phyloP scores from a whole-genome alignment of 2,888 invertebrate genomes.

The Plagodis dolabraria region DNA sequence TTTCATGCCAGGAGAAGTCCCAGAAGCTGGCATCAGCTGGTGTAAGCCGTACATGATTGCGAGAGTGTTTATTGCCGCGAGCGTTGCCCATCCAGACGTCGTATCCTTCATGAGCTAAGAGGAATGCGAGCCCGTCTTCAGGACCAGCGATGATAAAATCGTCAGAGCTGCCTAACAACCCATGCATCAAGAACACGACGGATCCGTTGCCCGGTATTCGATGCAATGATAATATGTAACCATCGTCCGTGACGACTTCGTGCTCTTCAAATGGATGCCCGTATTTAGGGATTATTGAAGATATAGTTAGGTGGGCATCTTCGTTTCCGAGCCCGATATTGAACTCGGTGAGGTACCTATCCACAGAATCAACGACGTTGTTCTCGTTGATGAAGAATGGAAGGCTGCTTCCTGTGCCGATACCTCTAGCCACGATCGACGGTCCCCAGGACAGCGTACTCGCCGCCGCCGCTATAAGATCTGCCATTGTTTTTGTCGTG shows the following conservation, averaged over 20 bases:
- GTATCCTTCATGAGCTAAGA: conserved; percentile 86
- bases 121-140: conserved; percentile 62
- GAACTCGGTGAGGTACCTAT: conserved; percentile 46
- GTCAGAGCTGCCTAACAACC: conserved; percentile 64
- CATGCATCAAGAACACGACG: conserved; percentile 68
- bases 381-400: conserved; percentile 43
- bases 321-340: conserved; percentile 51
- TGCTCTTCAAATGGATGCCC: conserved; percentile 57
- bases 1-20: conserved; percentile 92
- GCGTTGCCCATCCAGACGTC: conserved; percentile 93
- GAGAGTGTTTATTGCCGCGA: conserved; percentile 89
- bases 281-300: conserved; percentile 56
- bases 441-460: conserved; percentile 42
- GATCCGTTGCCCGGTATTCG: conserved; percentile 61
- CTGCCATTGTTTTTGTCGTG: conserved; percentile 38
- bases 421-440: conserved; percentile 40
- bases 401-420: conserved; percentile 36
- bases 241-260: conserved; percentile 58
- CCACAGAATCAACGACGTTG: conserved; percentile 45
- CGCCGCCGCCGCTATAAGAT: conserved; percentile 42
- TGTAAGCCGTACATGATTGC: conserved; percentile 73
- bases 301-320: conserved; percentile 52
- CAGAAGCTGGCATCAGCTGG: conserved; percentile 81
- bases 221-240: conserved; percentile 57
- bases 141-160: conserved; percentile 65